Base-by-base conservation (phyloP, 2,888 invertebrate species). In the Chymomyza caudatula region DNA sequence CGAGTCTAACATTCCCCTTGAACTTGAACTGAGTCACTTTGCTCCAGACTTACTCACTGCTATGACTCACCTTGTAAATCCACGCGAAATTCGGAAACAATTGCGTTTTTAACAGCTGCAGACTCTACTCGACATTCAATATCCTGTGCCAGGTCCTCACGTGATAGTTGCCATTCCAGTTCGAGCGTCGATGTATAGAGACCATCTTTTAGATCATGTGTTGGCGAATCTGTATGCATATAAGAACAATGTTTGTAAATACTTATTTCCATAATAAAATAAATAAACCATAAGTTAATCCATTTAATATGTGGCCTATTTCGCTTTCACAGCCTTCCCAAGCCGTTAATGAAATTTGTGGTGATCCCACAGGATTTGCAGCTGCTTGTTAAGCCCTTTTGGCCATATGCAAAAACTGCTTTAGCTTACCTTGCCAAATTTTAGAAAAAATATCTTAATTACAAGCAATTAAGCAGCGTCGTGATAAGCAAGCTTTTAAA, bases 51-150 rank as follows among this genome's bases (percentile, higher is more conserved):
- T 37, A 8, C 2, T 2, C 29, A 11, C 19, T 54, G 5, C 61
- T 60, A 52, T 67, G 56, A 74, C 77, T 78, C 91, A 95, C 95
- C 95, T 89, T 95, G 93, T 73, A 95, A 93, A 88, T 95, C 94
- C 64, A 94, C 85, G 60, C 81, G 76, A 65, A 91, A 86, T 65
- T 85, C 80, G 70, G 85, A 79, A 66, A 80, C 79, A 64, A 90
- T 91, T 58, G 92, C 90, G 74, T 93, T 91, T 55, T 93, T 92
- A 60, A 90, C 84, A 17, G 92, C 91, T 55, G 94, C 91, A 44
- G 94, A 94, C 63, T 92, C 92, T 84, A 94, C 94, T 79, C 92
- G 92, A 89, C 95, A 95, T 87, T 94, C 94, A 89, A 94, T 93
- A 75, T 92, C 92, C 54, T 93, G 92, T 44, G 92, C 92, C 79